Evolutionary conservation across 2,888 invertebrate species (phyloP), one percentile per base, ranked within the genome.

Genomic region (Iphiclides podalirius): DNA sequence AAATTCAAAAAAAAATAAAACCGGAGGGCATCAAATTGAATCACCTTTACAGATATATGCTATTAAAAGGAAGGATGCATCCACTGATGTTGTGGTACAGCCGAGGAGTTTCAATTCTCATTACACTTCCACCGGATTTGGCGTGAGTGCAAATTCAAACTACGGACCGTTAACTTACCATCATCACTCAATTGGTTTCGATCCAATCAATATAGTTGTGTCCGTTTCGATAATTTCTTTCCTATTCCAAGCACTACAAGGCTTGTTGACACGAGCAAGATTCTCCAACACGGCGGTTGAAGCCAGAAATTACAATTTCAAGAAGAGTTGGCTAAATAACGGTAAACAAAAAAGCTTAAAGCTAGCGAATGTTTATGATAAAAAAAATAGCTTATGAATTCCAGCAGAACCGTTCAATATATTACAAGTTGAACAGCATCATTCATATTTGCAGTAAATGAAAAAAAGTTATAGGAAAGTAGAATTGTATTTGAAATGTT

Each of bases 111-210:
- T 78, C 51, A 73, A 61, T 47, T 72, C 57, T 40, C 79, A 79
- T 59, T 86, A 79, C 41, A 59, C 68, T 9, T 60, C 75, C 1
- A 72, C 83, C 1, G 78, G 79, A 4, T 86, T 75, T 53, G 85
- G 83, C 28, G 69, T 63, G 0, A 83, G 76, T 37, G 80, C 69
- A 0, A 74, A 64, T 43, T 67, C 67, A 0, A 82, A 76, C 53
- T 79, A 79, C 55, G 77, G 70, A 13, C 43, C 54, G 1, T 67
- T 73, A 9, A 75, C 82, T 0, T 87, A 86, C 54, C 87, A 89
- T 55, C 89, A 89, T 52, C 88, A 89, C 60, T 88, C 87, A 1
- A 84, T 89, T 43, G 88, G 88, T n/a, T 85, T 89, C 52, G 89
- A 89, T 69, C 89, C 89, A 6, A 70, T 89, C 40, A 89, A 89